These are phyloP conservation scores for Hololepta plana DNA, from an alignment of 2,888 invertebrate species.

Conservation along the genomic window DNA sequence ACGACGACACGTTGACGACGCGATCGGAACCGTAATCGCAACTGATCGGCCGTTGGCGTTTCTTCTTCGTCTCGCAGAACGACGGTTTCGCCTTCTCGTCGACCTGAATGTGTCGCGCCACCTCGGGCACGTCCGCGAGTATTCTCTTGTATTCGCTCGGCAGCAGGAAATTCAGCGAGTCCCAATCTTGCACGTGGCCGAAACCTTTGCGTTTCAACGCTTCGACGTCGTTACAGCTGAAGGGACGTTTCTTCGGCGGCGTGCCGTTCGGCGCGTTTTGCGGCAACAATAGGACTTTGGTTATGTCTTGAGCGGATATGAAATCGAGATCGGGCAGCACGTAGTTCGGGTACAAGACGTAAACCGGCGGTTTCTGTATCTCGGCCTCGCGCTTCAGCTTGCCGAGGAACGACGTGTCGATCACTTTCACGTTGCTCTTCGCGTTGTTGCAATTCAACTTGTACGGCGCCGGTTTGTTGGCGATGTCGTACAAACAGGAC, in stretches of 20 bases:
- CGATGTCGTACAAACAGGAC: slow-evolving; percentile 30
- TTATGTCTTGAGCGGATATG: slow-evolving; percentile 31
- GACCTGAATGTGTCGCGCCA: slow-evolving; percentile 43
- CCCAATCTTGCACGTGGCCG: slow-evolving; percentile 83
- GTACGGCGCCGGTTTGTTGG: slow-evolving; percentile 18
- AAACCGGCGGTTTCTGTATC: slow-evolving; percentile 44
- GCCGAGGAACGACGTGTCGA: slow-evolving; percentile 52
- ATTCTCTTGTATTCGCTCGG: slow-evolving; percentile 70
- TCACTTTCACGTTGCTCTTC: slow-evolving; percentile 27
- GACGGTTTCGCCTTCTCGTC: slow-evolving; percentile 31
- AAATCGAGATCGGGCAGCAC: slow-evolving; percentile 79
- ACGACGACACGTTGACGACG: slow-evolving; percentile 38
- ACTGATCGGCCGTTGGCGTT: slow-evolving; percentile 31
- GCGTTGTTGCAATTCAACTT: slow-evolving; percentile 14
- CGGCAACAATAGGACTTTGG: slow-evolving; percentile 59
- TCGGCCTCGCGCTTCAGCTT: slow-evolving; percentile 34
- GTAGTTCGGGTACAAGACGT: slow-evolving; percentile 81
- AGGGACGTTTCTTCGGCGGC: slow-evolving; percentile 37
- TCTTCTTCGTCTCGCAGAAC: slow-evolving; percentile 28
- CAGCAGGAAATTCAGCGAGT: slow-evolving; percentile 72
- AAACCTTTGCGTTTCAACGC: slow-evolving; percentile 55
- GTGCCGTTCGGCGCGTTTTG: slow-evolving; percentile 37
- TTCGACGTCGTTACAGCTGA: slow-evolving; percentile 70
- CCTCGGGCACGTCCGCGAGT: slow-evolving; percentile 62
- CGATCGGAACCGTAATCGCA: slow-evolving; percentile 30